Evolutionary conservation across 2,888 invertebrate species (phyloP).

Genomic region (Drosophila neotestacea): DNA sequence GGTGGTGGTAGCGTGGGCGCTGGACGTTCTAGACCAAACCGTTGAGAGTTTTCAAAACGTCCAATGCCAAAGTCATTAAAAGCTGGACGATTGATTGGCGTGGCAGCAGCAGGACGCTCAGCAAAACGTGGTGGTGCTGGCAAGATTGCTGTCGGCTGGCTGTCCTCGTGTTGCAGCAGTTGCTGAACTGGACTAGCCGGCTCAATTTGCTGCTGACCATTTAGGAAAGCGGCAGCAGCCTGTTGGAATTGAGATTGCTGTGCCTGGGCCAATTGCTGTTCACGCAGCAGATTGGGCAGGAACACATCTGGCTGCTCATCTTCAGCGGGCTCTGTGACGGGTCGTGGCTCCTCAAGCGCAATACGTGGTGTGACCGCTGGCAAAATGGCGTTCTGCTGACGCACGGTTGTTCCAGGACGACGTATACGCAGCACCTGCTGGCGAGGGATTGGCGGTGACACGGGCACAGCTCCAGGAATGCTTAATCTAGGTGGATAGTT

Average conservation of each 20-base stretch:
- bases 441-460: conserved; percentile 79
- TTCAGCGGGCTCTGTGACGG: conserved; percentile 89
- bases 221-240: conserved; percentile 79
- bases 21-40: conserved; percentile 81
- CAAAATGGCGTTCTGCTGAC: conserved; percentile 85
- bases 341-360: conserved; percentile 85
- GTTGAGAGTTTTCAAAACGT: conserved; percentile 70
- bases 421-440: conserved; percentile 83
- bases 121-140: conserved; percentile 81
- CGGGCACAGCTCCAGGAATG: conserved; percentile 88
- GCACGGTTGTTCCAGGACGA: conserved; percentile 85
- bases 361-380: conserved; percentile 84
- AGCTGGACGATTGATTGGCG: conserved; percentile 67
- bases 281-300: conserved; percentile 85
- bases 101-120: conserved; percentile 73
- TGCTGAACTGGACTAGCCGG: conserved; percentile 85
- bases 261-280: conserved; percentile 82
- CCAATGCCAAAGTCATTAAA: conserved; percentile 83
- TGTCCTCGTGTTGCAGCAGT: conserved; percentile 69
- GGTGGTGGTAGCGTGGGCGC: conserved; percentile 58
- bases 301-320: conserved; percentile 87
- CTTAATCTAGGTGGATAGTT: conserved; percentile 88
- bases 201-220: conserved; percentile 81
- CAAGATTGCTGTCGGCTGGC: conserved; percentile 66
- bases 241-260: conserved; percentile 84